A percentile compares a stretch with the other conserved stretches of the same genome.
Conservation (phyloP, 2,888 invertebrate species). For the Seladonia tumulorum region DNA sequence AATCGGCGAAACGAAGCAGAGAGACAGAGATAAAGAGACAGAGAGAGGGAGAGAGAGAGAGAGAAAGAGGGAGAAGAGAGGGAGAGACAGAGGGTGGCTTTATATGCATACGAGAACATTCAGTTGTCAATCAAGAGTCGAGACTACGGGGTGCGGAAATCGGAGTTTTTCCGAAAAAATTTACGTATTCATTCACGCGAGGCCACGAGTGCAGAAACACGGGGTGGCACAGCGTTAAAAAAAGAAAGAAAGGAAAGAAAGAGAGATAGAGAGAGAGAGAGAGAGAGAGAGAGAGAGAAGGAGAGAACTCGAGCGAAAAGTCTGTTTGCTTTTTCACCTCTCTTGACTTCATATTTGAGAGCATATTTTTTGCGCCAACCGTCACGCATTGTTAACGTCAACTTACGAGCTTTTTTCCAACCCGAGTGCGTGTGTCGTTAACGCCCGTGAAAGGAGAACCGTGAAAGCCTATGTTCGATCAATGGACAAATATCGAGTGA, state of each 20-base stretch:
- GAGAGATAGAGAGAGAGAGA: conserved; percentile 50
- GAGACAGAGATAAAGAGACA: not conserved
- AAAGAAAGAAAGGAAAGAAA: too few relatives aligned
- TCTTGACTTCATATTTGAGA: conserved; percentile 77
- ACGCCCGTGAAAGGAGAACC: conserved; percentile 48
- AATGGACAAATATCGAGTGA: not conserved
- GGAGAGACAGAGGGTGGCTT: conserved; percentile 63
- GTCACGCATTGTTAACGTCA: conserved; percentile 79
- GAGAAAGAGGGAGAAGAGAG: conserved; percentile 3
- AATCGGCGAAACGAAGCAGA: conserved; percentile 35
- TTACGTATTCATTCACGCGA: conserved; percentile 72
- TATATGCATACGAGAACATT: conserved; percentile 80
- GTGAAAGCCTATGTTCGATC: conserved; percentile 1
- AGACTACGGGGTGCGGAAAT: conserved; percentile 62
- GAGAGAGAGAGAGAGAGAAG: conserved; percentile 39
- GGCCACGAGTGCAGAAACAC: conserved; percentile 46
- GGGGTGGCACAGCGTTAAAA: not conserved
- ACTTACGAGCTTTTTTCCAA: conserved; percentile 42
- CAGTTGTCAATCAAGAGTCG: conserved; percentile 76
- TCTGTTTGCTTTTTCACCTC: conserved; percentile 78
- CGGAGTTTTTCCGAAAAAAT: conserved; percentile 71
- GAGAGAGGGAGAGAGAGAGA: not conserved
- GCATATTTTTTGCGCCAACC: conserved; percentile 76
- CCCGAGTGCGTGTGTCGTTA: conserved; percentile 14
- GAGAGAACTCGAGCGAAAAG: conserved; percentile 52